These are phyloP conservation scores for Meloidogyne chitwoodi DNA, from an alignment of 1,140 invertebrate genomes.

Conservation along the genomic window DNA sequence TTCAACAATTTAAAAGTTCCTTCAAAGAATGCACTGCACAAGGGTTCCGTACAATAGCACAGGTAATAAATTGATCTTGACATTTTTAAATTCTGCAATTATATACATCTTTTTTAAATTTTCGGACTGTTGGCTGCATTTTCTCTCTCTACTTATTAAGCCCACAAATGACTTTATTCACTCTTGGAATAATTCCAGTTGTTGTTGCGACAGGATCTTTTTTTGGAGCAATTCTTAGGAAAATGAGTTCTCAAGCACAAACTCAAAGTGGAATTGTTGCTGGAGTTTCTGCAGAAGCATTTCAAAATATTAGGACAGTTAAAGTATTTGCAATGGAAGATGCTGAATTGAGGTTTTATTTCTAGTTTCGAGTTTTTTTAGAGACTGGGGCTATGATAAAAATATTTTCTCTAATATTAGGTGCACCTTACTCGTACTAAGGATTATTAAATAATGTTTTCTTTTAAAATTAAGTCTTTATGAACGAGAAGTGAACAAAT, in stretches of 20 bases:
- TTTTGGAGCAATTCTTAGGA: constrained; percentile 71
- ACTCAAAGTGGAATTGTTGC: constrained; percentile 78
- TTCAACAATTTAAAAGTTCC: constrained; percentile 92
- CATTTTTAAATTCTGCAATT: no score
- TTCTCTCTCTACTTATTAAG: constrained; percentile 77
- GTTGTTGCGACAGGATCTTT: constrained; percentile 74
- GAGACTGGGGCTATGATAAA: no score
- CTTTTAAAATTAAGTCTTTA: constrained; percentile 66
- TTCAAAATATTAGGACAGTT: constrained; percentile 83
- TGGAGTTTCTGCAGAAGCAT: constrained; percentile 81
- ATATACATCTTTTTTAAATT: neutral
- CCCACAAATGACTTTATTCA: constrained; percentile 77
- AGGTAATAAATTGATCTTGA: constrained; percentile 22
- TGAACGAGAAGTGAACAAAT: constrained; percentile 70
- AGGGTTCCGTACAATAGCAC: constrained; percentile 25
- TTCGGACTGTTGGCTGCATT: constrained; percentile 72
- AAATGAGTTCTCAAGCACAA: constrained; percentile 73
- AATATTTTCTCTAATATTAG: no score
- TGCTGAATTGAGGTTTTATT: constrained; percentile 67
- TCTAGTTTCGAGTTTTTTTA: neutral
- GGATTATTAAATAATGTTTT: no score
- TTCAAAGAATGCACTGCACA: constrained; percentile 71
- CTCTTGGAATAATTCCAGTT: constrained; percentile 75
- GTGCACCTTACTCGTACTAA: no score
- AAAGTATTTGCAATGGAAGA: constrained; percentile 82